Percentiles rank a stretch among this genome's conserved stretches.
Conservation (phyloP, 2,797 vertebrate genomes). For the Pseudomugil gertrudae region DNA sequence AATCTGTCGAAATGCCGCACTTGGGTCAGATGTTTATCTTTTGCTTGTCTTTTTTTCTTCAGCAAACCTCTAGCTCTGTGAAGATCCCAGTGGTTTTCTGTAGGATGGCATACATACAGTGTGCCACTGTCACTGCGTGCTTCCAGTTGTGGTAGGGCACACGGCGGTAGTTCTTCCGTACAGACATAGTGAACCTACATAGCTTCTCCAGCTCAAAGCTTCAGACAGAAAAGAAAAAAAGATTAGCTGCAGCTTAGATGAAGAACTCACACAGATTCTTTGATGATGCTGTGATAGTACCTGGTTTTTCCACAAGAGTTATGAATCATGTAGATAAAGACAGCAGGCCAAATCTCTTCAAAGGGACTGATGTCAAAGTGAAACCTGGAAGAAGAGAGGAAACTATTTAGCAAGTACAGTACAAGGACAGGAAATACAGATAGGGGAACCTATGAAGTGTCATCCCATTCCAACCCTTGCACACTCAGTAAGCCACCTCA, state of each 20-base stretch:
- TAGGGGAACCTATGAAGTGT: background rate
- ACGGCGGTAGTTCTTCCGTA: slow-evolving; percentile 96
- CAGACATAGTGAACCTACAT: slow-evolving; percentile 98
- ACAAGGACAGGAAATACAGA: slow-evolving; percentile 17
- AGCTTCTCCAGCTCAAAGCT: slow-evolving; percentile 98
- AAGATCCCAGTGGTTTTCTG: slow-evolving; percentile 90
- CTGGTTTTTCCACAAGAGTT: slow-evolving; percentile 93
- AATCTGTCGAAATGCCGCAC: slow-evolving; percentile 4
- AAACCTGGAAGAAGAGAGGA: slow-evolving; percentile 82
- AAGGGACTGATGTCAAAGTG: slow-evolving; percentile 97
- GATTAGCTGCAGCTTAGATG: background rate
- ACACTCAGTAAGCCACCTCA: background rate
- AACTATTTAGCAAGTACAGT: slow-evolving; percentile 31
- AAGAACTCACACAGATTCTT: background rate
- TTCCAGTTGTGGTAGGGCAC: slow-evolving; percentile 99
- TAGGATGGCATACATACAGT: slow-evolving; percentile 97
- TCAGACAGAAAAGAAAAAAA: background rate
- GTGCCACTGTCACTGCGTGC: slow-evolving; percentile 94
- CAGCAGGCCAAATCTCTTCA: slow-evolving; percentile 96
- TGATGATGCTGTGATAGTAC: slow-evolving; percentile 65
- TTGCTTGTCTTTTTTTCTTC: slow-evolving; percentile 7
- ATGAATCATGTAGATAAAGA: slow-evolving; percentile 97
- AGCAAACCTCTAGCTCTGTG: slow-evolving; percentile 92
- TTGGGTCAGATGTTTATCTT: background rate
- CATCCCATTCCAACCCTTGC: slow-evolving; percentile 19